phyloP scores from a whole-genome alignment of 1,140 invertebrate species.

The Anadara kagoshimensis region DNA sequence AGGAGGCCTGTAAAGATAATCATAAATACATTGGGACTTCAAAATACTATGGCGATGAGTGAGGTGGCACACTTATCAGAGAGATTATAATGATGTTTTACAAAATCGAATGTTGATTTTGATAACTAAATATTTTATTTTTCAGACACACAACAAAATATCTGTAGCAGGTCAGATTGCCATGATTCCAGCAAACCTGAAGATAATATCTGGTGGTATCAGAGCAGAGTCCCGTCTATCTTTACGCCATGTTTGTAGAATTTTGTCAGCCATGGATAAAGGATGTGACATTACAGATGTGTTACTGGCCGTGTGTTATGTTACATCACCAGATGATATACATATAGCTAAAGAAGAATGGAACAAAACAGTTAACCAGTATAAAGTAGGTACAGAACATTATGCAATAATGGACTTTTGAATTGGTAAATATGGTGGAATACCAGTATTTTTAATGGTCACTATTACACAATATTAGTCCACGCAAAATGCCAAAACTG shows the following conservation, averaged over 20 bases:
- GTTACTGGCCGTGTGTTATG: constrained; percentile 67
- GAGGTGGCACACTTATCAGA: too few relatives aligned
- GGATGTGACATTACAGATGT: constrained; percentile 85
- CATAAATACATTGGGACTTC: too few relatives aligned
- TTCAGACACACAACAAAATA: constrained; percentile 85
- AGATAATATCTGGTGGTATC: constrained; percentile 82
- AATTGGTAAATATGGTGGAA: too few relatives aligned
- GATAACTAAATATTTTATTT: constrained; percentile 38
- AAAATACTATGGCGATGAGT: too few relatives aligned
- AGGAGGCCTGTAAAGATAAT: too few relatives aligned
- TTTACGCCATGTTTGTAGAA: constrained; percentile 86
- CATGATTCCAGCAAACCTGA: constrained; percentile 89
- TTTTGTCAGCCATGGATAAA: constrained; percentile 85
- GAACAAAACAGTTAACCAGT: constrained; percentile 77
- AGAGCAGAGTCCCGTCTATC: constrained; percentile 86
- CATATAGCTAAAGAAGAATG: constrained; percentile 54
- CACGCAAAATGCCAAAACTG: too few relatives aligned
- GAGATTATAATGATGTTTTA: too few relatives aligned
- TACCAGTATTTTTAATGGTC: too few relatives aligned
- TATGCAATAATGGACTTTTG: too few relatives aligned
- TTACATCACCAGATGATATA: constrained; percentile 62
- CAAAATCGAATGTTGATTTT: too few relatives aligned
- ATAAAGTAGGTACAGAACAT: constrained; percentile 21
- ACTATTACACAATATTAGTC: too few relatives aligned
- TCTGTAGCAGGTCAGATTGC: constrained; percentile 94